Percentiles rank a stretch among this genome's conserved stretches.
phyloP scores from a whole-genome alignment of 2,888 invertebrate species.

The Miltochrista miniata region DNA sequence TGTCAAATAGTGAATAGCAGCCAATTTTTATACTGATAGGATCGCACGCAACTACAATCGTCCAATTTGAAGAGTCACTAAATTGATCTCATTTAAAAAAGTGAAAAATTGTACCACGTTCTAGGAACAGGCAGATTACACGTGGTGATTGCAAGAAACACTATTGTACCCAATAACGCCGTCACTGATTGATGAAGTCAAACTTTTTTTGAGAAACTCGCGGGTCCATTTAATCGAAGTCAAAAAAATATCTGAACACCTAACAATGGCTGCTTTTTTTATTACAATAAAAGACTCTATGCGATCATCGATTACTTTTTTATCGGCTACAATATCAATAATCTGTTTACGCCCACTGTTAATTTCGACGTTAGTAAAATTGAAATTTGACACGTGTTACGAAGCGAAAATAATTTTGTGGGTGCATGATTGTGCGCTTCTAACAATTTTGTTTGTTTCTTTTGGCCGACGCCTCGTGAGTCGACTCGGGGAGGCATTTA shows the following conservation, averaged over 20 bases:
- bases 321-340: conserved; percentile 80
- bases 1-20: conserved; percentile 26
- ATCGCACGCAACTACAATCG: conserved; percentile 31
- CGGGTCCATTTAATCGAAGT: conserved; percentile 64
- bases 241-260: conserved; percentile 63
- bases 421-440: conserved; percentile 79
- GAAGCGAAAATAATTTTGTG: conserved; percentile 79
- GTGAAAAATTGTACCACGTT: conserved; percentile 67
- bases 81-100: conserved; percentile 67
- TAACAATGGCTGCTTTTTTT: conserved; percentile 76
- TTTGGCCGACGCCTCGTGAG: conserved; percentile 68
- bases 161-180: conserved; percentile 78
- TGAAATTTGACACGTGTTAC: conserved; percentile 83
- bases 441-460: conserved; percentile 77
- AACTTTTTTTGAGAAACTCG: conserved; percentile 69
- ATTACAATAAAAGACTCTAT: conserved; percentile 63
- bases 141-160: conserved; percentile 61
- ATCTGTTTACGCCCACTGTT: conserved; percentile 83
- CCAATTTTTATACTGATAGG: conserved; percentile 39
- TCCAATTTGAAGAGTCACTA: conserved; percentile 41
- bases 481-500: conserved; percentile 68
- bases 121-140: conserved; percentile 70
- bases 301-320: conserved; percentile 83
- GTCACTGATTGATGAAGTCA: conserved; percentile 79
- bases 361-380: conserved; percentile 81